Conservation (phyloP, 2,113 vertebrate species). For the Ramphastos sulfuratus region DNA sequence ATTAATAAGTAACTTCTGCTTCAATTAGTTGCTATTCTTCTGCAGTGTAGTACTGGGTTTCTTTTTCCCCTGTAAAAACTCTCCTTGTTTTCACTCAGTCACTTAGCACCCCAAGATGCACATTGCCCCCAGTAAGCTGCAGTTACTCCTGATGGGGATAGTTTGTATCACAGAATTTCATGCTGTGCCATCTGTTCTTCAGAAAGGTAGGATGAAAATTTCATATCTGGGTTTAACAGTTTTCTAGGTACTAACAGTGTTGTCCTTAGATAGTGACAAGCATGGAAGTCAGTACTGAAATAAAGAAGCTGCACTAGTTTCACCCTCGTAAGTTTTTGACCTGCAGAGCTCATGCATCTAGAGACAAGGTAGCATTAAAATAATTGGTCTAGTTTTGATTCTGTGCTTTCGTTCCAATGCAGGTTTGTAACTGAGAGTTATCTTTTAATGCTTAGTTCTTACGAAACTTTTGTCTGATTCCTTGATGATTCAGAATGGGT, state of each 20-base stretch:
- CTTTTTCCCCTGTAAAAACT: conserved; percentile 43
- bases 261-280: not conserved
- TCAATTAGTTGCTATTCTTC: conserved; percentile 34
- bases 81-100: not conserved
- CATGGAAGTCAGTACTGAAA: not conserved
- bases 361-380: not conserved
- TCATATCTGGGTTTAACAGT: not conserved
- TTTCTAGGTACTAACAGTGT: not conserved
- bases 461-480: not conserved
- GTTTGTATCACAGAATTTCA: conserved; percentile 28
- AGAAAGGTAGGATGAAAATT: conserved; percentile 65
- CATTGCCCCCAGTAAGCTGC: not conserved
- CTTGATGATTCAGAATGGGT: not conserved
- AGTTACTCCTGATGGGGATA: conserved; percentile 61
- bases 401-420: not conserved
- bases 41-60: not conserved
- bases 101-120: conserved; percentile 61
- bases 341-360: not conserved
- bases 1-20: conserved; percentile 76
- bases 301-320: not conserved
- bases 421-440: not conserved
- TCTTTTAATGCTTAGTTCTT: not conserved
- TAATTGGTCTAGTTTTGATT: not conserved
- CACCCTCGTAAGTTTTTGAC: not conserved
- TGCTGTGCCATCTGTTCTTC: not conserved